phyloP scores from a whole-genome alignment of 2,888 invertebrate species.

The Heliconius ismenius region DNA sequence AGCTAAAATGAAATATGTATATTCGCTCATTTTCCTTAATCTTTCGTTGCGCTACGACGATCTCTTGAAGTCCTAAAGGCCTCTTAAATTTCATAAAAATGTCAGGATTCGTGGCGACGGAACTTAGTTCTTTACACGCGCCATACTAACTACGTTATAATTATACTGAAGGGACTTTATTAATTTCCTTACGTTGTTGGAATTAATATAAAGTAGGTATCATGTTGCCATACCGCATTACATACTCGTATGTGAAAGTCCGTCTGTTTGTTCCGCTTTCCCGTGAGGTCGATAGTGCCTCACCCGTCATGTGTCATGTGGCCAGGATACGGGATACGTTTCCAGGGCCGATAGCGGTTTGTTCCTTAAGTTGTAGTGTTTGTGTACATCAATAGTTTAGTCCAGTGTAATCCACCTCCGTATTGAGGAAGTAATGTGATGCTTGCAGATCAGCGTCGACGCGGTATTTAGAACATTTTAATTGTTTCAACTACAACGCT shows the following conservation, averaged over 20 bases:
- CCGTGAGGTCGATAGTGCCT: neutral
- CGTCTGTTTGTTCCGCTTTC: constrained; percentile 24
- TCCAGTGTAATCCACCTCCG: neutral
- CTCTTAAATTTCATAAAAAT: neutral
- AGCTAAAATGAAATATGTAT: too few relatives aligned
- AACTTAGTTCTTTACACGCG: neutral
- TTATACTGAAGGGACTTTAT: neutral
- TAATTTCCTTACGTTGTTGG: neutral
- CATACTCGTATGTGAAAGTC: constrained; percentile 16
- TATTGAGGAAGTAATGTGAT: neutral
- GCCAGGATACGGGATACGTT: neutral
- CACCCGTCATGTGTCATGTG: neutral
- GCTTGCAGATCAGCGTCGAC: neutral
- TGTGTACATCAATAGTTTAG: neutral
- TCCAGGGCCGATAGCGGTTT: neutral
- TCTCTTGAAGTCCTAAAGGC: too few relatives aligned
- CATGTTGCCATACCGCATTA: constrained; percentile 12
- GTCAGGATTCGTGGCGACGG: neutral
- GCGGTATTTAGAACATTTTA: constrained; percentile 18
- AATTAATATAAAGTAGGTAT: neutral
- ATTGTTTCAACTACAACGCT: constrained; percentile 22
- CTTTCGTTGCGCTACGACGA: too few relatives aligned
- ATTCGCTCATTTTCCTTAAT: too few relatives aligned
- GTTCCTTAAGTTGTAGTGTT: neutral
- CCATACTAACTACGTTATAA: neutral